Evolutionary conservation across 2,113 vertebrate genomes (phyloP).

Genomic region (Petaurus breviceps): DNA sequence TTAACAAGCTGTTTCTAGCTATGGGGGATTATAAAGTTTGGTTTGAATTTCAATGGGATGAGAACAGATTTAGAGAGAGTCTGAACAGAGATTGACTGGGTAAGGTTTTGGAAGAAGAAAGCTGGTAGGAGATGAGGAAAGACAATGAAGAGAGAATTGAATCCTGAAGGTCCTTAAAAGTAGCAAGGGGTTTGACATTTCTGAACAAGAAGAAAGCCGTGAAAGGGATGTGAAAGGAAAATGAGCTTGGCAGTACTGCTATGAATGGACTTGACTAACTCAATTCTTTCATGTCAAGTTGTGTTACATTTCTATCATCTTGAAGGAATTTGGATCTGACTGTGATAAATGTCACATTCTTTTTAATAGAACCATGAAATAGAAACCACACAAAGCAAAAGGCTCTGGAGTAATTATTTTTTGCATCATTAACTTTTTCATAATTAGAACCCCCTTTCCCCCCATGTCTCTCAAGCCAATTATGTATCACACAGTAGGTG

Average conservation of each 20-base stretch:
- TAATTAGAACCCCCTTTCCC: constrained; percentile 61
- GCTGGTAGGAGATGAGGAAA: constrained; percentile 12
- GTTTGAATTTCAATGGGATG: not conserved
- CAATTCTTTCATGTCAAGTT: constrained; percentile 29
- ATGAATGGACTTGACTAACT: not conserved
- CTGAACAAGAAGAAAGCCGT: not conserved
- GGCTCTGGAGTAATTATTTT: constrained; percentile 55
- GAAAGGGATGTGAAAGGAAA: not conserved
- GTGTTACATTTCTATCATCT: constrained; percentile 37
- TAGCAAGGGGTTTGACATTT: not conserved
- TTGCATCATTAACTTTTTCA: constrained; percentile 64
- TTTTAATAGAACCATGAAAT: constrained; percentile 60
- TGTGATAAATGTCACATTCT: constrained; percentile 59
- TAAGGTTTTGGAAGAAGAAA: constrained; percentile 14
- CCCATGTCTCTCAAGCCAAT: constrained; percentile 56
- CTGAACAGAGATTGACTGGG: constrained; percentile 7
- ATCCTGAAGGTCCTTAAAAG: constrained; percentile 13
- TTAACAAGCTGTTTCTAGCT: not conserved
- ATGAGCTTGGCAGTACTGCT: not conserved
- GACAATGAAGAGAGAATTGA: not conserved
- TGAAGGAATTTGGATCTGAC: constrained; percentile 58
- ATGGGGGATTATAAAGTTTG: not conserved
- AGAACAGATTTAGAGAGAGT: not conserved
- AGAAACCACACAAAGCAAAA: constrained; percentile 65
- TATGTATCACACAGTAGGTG: constrained; percentile 32